Evolutionary conservation across 2,113 vertebrate species (phyloP).

Genomic region (Tychaedon coryphoeus): DNA sequence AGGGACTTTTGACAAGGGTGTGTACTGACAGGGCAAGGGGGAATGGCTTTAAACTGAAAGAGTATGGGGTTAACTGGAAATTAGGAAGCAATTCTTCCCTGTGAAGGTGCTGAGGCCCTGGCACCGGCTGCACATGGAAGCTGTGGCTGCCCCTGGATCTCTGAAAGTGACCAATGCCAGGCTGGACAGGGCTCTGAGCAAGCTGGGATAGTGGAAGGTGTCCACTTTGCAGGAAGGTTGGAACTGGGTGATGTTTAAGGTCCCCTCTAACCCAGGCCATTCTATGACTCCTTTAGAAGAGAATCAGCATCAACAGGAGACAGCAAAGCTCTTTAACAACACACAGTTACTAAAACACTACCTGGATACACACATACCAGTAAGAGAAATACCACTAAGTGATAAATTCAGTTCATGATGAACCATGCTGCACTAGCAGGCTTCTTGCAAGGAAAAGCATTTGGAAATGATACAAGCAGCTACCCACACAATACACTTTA

Average conservation of each 20-base stretch:
- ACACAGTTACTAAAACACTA: neutral
- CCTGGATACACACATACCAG: accelerated
- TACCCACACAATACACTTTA: neutral
- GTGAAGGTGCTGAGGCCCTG: neutral
- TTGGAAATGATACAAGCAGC: neutral
- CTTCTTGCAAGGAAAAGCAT: neutral
- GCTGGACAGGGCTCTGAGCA: accelerated
- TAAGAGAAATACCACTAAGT: neutral
- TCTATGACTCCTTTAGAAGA: neutral
- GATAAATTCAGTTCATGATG: neutral
- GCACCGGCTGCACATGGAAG: neutral
- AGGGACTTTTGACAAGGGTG: neutral
- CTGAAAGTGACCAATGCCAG: neutral
- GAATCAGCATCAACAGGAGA: neutral
- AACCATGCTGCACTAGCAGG: accelerated
- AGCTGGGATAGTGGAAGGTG: neutral
- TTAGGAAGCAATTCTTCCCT: neutral
- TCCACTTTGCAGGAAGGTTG: neutral
- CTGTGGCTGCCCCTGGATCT: neutral
- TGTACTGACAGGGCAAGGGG: neutral
- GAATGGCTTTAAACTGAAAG: neutral
- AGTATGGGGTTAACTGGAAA: neutral
- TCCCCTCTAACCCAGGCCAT: neutral
- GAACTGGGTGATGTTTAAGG: neutral
- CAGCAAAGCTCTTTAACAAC: neutral